Base-by-base conservation (phyloP, 35 echinoderm and acorn worm species). In the Apostichopus parvimensis region DNA sequence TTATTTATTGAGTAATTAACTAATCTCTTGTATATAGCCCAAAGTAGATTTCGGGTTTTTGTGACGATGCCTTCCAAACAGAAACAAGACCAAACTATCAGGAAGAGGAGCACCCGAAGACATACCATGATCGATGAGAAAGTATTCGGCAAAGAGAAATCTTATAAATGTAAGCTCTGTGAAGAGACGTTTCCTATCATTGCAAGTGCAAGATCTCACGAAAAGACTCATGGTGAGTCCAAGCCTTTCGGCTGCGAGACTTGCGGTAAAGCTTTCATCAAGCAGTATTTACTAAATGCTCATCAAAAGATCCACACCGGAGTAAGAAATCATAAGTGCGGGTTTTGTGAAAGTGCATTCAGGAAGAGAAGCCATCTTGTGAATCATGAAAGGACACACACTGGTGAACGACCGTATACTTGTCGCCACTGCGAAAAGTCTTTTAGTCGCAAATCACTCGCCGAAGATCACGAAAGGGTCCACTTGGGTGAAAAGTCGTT, bases 381-480 rank as follows among this genome's bases (percentile, higher is more conserved):
- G 17, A 57, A 54, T 18, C 80, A 83, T 26, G 55, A 26, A 83
- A 83, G 17, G 52, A 83, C 8, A 83, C 80, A 83, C 55, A 83
- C 80, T 9, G 80, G 80, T 54, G 80, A 83, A 54, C 21, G 52
- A 10, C 80, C 80, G 9, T 83, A 9, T 18, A 9, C 21, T 17
- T 83, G 80, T 18, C 80, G 52, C 1, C 52, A 18, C 17, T 83
- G 80, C 52, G 25, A 52, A 34, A 83, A 26, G 80, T 53, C 34
- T 18, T 83, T 83, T 9, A n/a, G 7, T 24, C 55, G 17, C 18
- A 83, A 54, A 54, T 34, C 7, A 2, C 17, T 54, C 18, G 14
- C 15, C 18, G 17, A 54, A 54, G 55, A 83, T 54, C 80, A 83
- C 80, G 55, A 57, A 53, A 83, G 55, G 52, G 45, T n/a, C n/a